Base-by-base conservation (phyloP, 2,113 vertebrate genomes). In the Rhinoptilus africanus region DNA sequence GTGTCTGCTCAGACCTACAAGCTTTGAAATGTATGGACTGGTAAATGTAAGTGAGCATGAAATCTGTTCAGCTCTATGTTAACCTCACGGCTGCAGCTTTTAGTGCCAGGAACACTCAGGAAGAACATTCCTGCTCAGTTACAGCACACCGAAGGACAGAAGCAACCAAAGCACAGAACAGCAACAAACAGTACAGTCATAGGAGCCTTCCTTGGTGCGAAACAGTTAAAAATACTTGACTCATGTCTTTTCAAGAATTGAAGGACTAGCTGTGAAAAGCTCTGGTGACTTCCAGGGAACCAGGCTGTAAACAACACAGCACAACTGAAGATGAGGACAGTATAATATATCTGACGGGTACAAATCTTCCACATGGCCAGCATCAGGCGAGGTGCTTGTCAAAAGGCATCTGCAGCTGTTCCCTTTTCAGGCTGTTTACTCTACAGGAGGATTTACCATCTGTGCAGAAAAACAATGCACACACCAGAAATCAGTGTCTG, bases 381-480 rank as follows among this genome's bases (percentile, higher is more conserved):
- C 66, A 67, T 63, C 72, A 90, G 87, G 51, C n/a, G 45, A 83
- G 92, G 75, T 64, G 92, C 88, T 68, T 28, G 85, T 84, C 90
- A 69, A 30, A 19, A 50, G 90, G 76, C 88, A 57, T 75, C 51
- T 41, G 89, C 96, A 92, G 96, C 96, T 95, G 93, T 54, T 94
- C 91, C 76, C 56, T 63, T 89, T 89, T 14, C 93, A 20, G 75
- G 92, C 93, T 89, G 93, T 68, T 75, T 41, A 14, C 92, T 28
- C 73, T 54, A 35, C 89, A 8, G 82, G n/a, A 32, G 92, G 77
- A 95, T 96, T 97, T 59, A 16, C 96, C 94, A 73, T 95, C 96
- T 88, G 96, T 76, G 96, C 97, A 62, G 92, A 79, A 57, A 94
- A 85, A 72, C 97, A 84, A 72, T 12, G 84, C 88, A 30, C 88